Evolutionary conservation across 1,140 invertebrate genomes (phyloP).

Genomic region (Macrotrachela quadricornifera): DNA sequence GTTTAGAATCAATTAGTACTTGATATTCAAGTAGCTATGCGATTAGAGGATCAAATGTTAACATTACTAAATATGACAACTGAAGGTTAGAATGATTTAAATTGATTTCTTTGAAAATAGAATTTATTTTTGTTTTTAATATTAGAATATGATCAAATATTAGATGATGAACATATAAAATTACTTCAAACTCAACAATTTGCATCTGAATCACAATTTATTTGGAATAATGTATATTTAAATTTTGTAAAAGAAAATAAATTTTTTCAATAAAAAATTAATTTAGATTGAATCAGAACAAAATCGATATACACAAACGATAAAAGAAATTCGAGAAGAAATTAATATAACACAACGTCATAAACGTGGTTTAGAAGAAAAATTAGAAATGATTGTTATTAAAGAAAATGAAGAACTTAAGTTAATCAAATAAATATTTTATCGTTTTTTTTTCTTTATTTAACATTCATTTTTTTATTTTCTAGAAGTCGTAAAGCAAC

Average conservation of each 20-base stretch:
- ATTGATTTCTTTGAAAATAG: background rate
- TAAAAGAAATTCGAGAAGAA: constrained; percentile 13
- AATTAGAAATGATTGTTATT: constrained; percentile 19
- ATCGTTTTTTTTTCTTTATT: too few species aligned
- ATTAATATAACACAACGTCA: constrained; percentile 13
- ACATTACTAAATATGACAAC: constrained; percentile 20
- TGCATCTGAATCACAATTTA: too few species aligned
- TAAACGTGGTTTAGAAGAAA: constrained; percentile 15
- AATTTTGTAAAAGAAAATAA: too few species aligned
- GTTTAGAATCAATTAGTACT: constrained; percentile 16
- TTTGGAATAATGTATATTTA: too few species aligned
- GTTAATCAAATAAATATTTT: too few species aligned
- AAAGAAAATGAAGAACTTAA: constrained; percentile 21
- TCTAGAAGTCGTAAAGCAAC: too few species aligned
- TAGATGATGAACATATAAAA: constrained; percentile 11
- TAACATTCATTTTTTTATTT: too few species aligned
- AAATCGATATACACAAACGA: background rate
- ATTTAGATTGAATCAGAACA: constrained; percentile 10
- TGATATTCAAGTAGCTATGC: constrained; percentile 18
- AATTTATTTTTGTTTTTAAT: background rate
- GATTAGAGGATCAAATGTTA: constrained; percentile 22
- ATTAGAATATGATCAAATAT: constrained; percentile 23
- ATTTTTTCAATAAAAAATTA: background rate
- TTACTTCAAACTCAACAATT: too few species aligned
- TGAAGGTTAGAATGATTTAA: constrained; percentile 17